Evolutionary conservation across 2,113 vertebrate species (phyloP), one percentile per base, ranked within the genome.

Genomic region (Tupaia chinensis): DNA sequence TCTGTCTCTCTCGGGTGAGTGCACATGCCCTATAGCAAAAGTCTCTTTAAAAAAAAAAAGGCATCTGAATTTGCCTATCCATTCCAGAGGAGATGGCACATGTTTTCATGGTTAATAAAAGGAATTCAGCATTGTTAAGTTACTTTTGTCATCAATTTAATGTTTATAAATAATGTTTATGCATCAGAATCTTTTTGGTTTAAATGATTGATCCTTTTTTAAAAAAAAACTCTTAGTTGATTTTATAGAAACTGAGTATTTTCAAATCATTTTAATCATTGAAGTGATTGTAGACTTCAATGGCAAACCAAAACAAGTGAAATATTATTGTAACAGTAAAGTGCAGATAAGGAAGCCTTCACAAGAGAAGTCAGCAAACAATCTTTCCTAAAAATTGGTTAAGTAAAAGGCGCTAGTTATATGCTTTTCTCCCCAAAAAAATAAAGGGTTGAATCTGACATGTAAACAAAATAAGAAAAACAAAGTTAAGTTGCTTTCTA

Each of bases 331-430:
- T 63, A 89, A 81, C 25, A 69, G 58, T 80, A 61, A 87, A 70
- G 60, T 9, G 79, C 11, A 81, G 54, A 9, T 16, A 68, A 94
- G 65, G 9, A 87, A 87, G 25, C 5, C n/a, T 72, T 61, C 53
- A 89, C 8, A 66, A 66, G 44, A 69, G 72, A 94, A 73, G 32
- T 82, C n/a, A 81, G 19, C 15, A 94, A 82, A 87, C 76, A 83
- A 78, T 89, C 82, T 96, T 95, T 85, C 23, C 53, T 96, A 79
- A 95, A 89, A 20, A 89, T 70, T 16, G 9, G 9, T 78, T 89
- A 91, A 69, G 63, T 60, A 72, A 29, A 88, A 76, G 68, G 23
- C 32, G 7, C 1, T 23, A 58, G 7, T 89, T 77, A 83, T 9
- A 61, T 15, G 9, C 69, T 20, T 74, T 82, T 85, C 79, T 66